phyloP scores from a whole-genome alignment of 2,888 invertebrate genomes.

The Sicus ferrugineus region DNA sequence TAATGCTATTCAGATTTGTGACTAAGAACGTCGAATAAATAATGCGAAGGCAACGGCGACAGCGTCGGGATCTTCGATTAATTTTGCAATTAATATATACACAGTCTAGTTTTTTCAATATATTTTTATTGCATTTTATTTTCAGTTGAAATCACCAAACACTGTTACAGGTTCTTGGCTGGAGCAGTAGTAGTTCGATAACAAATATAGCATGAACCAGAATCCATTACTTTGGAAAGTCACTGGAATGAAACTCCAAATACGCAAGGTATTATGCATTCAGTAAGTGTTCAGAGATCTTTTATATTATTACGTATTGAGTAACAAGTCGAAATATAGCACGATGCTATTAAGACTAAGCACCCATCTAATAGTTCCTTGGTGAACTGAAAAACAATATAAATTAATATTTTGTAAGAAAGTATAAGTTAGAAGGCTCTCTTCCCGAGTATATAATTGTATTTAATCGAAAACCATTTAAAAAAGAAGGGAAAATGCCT shows the following conservation, averaged over 20 bases:
- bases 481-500: too few species aligned
- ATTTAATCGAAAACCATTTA: too few species aligned
- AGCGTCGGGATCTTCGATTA: too few species aligned
- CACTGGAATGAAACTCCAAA: background rate
- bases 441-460: too few species aligned
- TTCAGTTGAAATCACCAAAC: conserved; percentile 74
- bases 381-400: conserved; percentile 21
- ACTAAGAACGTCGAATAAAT: too few species aligned
- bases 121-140: conserved; percentile 27
- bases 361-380: conserved; percentile 41
- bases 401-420: conserved; percentile 1
- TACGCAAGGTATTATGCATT: conserved; percentile 21
- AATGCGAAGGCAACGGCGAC: too few species aligned
- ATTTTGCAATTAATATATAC: background rate
- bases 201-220: conserved; percentile 24
- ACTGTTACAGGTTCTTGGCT: conserved; percentile 81
- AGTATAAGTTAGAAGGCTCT: background rate
- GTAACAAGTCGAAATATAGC: conserved; percentile 2
- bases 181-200: conserved; percentile 69
- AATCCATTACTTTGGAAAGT: conserved; percentile 28
- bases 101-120: too few species aligned
- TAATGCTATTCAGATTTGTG: too few species aligned
- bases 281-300: background rate
- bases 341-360: conserved; percentile 16
- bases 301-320: background rate